These are phyloP conservation scores for Polymixis flavicincta DNA, from an alignment of 2,888 invertebrate species.

Conservation along the genomic window DNA sequence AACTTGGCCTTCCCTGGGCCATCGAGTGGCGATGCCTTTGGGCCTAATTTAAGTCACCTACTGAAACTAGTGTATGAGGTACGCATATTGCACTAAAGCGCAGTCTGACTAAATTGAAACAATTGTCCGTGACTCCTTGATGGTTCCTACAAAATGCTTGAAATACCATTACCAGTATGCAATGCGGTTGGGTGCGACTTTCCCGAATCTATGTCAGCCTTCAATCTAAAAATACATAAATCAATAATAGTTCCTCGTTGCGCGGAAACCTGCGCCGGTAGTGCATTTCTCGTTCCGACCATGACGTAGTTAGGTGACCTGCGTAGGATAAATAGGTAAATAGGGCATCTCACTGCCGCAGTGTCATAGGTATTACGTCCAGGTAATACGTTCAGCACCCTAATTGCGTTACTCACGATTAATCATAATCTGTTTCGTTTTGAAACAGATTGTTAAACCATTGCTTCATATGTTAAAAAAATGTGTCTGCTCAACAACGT, in stretches of 20 bases:
- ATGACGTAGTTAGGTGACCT: not conserved
- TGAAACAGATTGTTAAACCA: too few relatives aligned
- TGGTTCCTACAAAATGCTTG: not conserved
- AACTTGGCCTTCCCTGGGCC: too few relatives aligned
- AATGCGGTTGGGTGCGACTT: not conserved
- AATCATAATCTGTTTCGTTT: too few relatives aligned
- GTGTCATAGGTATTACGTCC: not conserved
- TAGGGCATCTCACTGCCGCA: not conserved
- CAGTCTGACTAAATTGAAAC: not conserved
- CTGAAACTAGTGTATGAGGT: too few relatives aligned
- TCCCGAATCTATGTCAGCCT: not conserved
- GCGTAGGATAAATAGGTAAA: not conserved
- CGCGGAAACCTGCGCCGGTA: slow-evolving; percentile 8
- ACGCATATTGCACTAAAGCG: not conserved
- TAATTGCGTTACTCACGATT: too few relatives aligned
- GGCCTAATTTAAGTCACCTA: too few relatives aligned
- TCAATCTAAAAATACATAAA: slow-evolving; percentile 3
- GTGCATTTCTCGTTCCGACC: slow-evolving; percentile 5
- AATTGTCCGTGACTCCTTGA: not conserved
- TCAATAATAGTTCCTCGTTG: slow-evolving; percentile 7
- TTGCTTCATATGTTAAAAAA: too few relatives aligned
- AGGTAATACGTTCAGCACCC: too few relatives aligned
- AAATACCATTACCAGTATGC: not conserved
- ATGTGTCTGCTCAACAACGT: too few relatives aligned
- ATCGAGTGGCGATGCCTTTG: too few relatives aligned